phyloP scores from a whole-genome alignment of 2,888 invertebrate species.

The Hydraecia micacea region DNA sequence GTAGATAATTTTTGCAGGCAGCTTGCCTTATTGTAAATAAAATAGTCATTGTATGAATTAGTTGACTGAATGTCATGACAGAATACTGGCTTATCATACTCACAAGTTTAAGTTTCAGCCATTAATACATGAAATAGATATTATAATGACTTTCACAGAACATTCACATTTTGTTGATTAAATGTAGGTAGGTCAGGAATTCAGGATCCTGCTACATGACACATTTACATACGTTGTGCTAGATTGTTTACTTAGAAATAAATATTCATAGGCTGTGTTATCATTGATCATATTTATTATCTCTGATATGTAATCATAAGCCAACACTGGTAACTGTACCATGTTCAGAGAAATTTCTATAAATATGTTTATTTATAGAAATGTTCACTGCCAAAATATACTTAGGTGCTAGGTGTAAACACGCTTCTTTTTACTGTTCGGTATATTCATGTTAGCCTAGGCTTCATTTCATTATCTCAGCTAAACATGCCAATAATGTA shows the following conservation, averaged over 20 bases:
- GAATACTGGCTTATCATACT: background rate
- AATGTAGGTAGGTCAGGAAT: constrained; percentile 38
- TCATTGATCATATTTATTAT: constrained; percentile 54
- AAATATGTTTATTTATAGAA: background rate
- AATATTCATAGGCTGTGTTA: constrained; percentile 37
- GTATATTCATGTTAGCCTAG: constrained; percentile 9
- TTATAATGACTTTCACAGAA: constrained; percentile 5
- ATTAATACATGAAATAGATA: background rate
- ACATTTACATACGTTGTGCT: constrained; percentile 27
- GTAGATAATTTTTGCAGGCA: background rate
- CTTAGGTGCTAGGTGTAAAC: background rate
- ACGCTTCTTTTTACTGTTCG: background rate
- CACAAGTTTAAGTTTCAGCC: background rate
- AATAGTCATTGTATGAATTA: background rate
- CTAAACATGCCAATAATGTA: constrained; percentile 35
- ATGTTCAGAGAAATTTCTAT: constrained; percentile 10
- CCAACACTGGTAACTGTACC: constrained; percentile 17
- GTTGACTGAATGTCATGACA: background rate
- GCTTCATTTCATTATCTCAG: constrained; percentile 21
- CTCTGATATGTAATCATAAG: constrained; percentile 55
- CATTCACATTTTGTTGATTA: constrained; percentile 2
- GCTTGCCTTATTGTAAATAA: background rate
- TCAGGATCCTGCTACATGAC: constrained; percentile 13
- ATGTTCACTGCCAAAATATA: background rate
- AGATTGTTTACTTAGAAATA: constrained; percentile 45